Percentiles rank a stretch among this genome's conserved stretches.
These are phyloP conservation scores for Rissa tridactyla DNA, from an alignment of 2,113 vertebrate species.

Conservation along the genomic window DNA sequence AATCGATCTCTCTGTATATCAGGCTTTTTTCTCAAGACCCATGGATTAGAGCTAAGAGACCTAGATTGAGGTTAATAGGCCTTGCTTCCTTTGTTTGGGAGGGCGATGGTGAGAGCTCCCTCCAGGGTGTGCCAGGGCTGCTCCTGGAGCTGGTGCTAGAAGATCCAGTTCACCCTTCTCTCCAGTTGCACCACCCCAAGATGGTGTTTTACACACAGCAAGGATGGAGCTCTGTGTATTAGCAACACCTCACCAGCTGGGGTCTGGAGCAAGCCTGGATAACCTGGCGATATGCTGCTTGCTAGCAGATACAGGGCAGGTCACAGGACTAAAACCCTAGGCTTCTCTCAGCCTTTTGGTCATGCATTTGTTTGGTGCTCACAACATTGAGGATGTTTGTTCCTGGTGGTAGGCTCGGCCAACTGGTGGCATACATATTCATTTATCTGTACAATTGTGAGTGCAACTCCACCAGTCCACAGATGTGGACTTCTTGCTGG, in stretches of 20 bases:
- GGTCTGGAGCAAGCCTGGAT: neutral
- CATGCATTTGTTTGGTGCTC: neutral
- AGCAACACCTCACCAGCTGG: neutral
- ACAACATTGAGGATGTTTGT: fast-evolving
- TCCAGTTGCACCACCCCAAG: neutral
- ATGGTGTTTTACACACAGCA: neutral
- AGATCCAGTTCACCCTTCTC: neutral
- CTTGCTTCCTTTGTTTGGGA: neutral
- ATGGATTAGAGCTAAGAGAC: neutral
- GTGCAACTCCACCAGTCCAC: neutral
- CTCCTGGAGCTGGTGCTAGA: neutral
- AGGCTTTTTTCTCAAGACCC: neutral
- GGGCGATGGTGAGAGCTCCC: fast-evolving
- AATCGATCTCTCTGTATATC: neutral
- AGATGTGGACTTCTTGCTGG: neutral
- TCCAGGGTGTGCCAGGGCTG: neutral
- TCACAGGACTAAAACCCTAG: neutral
- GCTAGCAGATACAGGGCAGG: neutral
- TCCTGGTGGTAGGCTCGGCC: neutral
- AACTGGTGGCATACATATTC: neutral
- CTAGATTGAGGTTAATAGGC: neutral
- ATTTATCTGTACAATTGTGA: neutral
- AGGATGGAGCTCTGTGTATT: neutral
- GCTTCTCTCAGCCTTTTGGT: neutral
- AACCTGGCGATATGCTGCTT: neutral